Evolutionary conservation across 2,888 invertebrate genomes (phyloP), one percentile per base, ranked within the genome.

Genomic region (Apocheima hispidaria): DNA sequence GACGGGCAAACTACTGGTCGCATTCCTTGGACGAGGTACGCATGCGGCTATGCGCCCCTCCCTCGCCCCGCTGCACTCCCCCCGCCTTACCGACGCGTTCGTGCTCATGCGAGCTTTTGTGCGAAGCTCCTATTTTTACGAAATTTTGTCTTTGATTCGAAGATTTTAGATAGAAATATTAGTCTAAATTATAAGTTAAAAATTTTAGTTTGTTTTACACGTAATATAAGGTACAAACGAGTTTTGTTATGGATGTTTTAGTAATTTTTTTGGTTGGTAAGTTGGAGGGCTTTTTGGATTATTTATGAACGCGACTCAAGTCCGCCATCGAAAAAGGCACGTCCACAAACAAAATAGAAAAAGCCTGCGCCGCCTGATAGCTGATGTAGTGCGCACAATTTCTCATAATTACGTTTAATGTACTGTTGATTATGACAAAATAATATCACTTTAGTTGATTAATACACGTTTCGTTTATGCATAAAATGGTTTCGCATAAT

Each of bases 1-100:
- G 79, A 78, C 83, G 81, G 80, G 70, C 81, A 82, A 86, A 90
- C 89, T 92, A 93, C 84, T 91, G 91, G 87, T 77, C 77, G 82
- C 61, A 62, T 62, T 62, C 61, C 52, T 21, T n/a, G 75, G 76
- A 75, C 77, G 78, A 82, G 79, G 78, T 88, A 89, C 91, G 92
- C 92, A 92, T 91, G 91, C 90, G 90, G 81, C 79, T 40, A 51
- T 57, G 63, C 67, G 49, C 74, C 74, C 74, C 75, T 69, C 70
- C 71, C 75, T 67, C 71, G 53, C 74, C 61, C 48, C 73, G 54
- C 63, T 5, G 33, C 60, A 35, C 35, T 4, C 60, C 66, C 66
- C 73, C 61, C 72, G 54, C 35, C 66, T 59, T 78, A 83, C 71
- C 74, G 88, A 56, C 76, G 90, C 92, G 92, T 90, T 92, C 88